Conservation (phyloP, 2,888 invertebrate genomes). For the Agonum fuliginosum region DNA sequence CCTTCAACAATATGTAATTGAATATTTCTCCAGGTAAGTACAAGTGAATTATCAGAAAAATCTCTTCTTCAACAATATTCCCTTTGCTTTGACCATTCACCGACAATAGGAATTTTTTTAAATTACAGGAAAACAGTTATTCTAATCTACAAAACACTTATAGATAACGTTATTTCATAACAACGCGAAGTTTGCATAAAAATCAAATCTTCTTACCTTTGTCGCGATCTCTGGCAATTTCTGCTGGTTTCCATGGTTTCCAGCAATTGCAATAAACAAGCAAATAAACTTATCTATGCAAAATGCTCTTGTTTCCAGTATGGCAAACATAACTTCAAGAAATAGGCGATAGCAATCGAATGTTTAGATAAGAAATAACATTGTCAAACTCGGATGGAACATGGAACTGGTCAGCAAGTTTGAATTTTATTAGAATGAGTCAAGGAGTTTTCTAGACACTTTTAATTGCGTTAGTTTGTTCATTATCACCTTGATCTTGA, state of each 20-base stretch:
- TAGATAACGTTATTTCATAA: constrained; percentile 38
- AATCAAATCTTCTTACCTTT: constrained; percentile 39
- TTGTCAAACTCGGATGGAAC: too few species aligned
- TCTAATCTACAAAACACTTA: constrained; percentile 38
- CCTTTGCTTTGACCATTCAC: constrained; percentile 9
- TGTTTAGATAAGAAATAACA: constrained; percentile 1
- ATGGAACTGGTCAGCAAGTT: background rate
- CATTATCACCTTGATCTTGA: constrained; percentile 21
- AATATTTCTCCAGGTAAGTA: constrained; percentile 2
- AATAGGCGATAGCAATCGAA: background rate
- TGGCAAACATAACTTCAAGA: background rate
- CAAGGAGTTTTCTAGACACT: constrained; percentile 7
- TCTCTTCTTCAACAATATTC: constrained; percentile 15
- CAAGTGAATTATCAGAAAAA: constrained; percentile 12
- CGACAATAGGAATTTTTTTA: constrained; percentile 8
- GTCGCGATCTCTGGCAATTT: constrained; percentile 31
- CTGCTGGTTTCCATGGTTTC: background rate
- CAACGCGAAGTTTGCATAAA: constrained; percentile 29
- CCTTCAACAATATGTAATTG: constrained; percentile 2
- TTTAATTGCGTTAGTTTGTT: constrained; percentile 15
- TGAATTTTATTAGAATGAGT: constrained; percentile 6
- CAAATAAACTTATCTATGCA: constrained; percentile 31
- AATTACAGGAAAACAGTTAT: constrained; percentile 27
- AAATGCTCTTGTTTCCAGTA: background rate
- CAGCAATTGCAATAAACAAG: constrained; percentile 17